Evolutionary conservation across 2,113 vertebrate species (phyloP), one percentile per base, ranked within the genome.

Genomic region (Etheostoma spectabile): DNA sequence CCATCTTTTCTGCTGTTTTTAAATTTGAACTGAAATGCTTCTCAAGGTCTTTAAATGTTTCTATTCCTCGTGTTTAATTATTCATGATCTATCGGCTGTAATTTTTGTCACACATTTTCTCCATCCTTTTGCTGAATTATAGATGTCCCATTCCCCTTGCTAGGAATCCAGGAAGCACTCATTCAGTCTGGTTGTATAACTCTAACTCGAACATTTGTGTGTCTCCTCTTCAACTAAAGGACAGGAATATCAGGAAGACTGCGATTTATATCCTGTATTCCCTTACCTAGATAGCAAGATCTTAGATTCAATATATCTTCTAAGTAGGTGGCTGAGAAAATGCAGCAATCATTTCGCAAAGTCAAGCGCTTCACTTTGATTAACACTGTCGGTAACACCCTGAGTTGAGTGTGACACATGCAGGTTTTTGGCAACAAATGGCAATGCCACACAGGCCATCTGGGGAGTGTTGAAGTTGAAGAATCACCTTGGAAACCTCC

Each of bases 111-210:
- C 91, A 86, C 64, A 92, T 92, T 91, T 92, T 82, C 82, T 79
- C 79, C 89, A 84, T 88, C 90, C 87, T 86, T 92, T 92, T 88
- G 75, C 87, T 94, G 86, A 93, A 94, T 94, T 94, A 94, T 94
- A 91, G 85, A 94, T 94, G 88, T 64, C 85, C 81, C 74, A 59
- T 78, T 83, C 88, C 83, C 79, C 79, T 78, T 71, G 67, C 82
- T 42, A 71, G 76, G 76, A 84, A 8, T 87, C 88, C 84, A 87
- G 82, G 78, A 88, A 88, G 89, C 81, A 74, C 82, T 87, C 79
- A 82, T 82, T 91, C 90, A 89, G 90, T 91, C 91, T 63, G 73
- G 53, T 90, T 90, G 82, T 88, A 87, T 92, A 91, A 92, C 79
- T 86, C 72, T 63, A 71, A 80, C 80, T 86, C 73, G 79, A 88